phyloP scores from a whole-genome alignment of 2,888 invertebrate genomes.

The Nasonovia ribisnigri region DNA sequence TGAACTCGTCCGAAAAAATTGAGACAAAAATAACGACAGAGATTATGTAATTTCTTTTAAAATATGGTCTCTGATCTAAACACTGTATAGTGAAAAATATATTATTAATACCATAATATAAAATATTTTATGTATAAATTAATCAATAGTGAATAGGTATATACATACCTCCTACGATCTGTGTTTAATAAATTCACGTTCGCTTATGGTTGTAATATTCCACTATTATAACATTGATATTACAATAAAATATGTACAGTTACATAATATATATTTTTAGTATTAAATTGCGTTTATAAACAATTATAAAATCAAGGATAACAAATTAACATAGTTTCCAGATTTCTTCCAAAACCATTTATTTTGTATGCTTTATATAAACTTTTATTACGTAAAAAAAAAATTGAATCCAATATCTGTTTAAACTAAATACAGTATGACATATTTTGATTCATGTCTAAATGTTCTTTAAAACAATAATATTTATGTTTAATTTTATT shows the following conservation, averaged over 20 bases:
- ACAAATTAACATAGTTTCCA: neutral
- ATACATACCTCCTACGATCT: neutral
- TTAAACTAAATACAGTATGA: neutral
- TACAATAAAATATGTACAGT: neutral
- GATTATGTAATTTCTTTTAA: too few relatives aligned
- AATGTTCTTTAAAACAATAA: neutral
- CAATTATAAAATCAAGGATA: neutral
- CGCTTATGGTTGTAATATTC: neutral
- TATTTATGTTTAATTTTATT: neutral
- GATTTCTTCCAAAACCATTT: neutral
- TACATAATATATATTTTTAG: neutral
- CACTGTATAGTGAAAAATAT: neutral
- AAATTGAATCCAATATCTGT: neutral
- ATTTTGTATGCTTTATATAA: neutral
- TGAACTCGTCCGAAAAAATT: neutral
- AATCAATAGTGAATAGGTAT: neutral
- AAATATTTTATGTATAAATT: neutral
- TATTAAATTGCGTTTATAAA: neutral
- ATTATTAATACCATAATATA: neutral
- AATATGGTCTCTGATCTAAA: too few relatives aligned
- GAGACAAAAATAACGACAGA: neutral
- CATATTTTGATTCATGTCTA: neutral
- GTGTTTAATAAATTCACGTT: neutral
- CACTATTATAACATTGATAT: neutral
- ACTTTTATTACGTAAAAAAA: too few relatives aligned